Percentiles rank a stretch among this genome's conserved stretches.
Evolutionary conservation across 2,113 vertebrate genomes (phyloP).

Genomic region (Tapirus terrestris): DNA sequence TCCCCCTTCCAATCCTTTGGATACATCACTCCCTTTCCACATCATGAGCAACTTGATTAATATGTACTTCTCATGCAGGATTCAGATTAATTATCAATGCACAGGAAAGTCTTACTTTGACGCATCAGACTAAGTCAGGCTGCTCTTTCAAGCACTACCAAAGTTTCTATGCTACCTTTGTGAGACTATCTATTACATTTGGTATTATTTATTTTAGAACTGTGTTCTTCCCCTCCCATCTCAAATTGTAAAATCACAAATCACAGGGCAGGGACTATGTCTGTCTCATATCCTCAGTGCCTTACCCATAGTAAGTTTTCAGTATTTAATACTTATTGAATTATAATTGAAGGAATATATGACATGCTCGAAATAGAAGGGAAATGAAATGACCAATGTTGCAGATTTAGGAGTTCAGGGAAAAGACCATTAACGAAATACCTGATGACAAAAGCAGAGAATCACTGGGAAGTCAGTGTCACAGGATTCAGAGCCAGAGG

Average conservation of each 20-base stretch:
- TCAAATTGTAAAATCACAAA: background rate
- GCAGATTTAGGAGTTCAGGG: background rate
- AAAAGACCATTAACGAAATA: background rate
- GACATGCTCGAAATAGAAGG: background rate
- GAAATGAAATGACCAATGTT: background rate
- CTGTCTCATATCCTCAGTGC: background rate
- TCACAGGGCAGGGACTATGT: background rate
- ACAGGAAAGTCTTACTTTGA: background rate
- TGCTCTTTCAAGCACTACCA: background rate
- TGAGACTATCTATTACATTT: background rate
- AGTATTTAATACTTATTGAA: background rate
- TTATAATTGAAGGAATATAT: background rate
- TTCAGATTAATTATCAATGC: background rate
- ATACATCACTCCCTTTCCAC: background rate
- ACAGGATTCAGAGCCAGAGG: background rate
- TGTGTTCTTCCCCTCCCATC: background rate
- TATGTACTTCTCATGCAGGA: background rate
- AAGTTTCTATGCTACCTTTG: background rate
- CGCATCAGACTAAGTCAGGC: background rate
- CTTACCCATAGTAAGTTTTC: background rate
- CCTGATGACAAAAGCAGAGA: background rate
- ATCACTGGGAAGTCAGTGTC: background rate
- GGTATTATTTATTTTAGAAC: background rate
- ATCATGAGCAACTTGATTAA: background rate
- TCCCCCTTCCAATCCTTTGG: background rate